Percentiles rank a stretch among this genome's conserved stretches.
Evolutionary conservation across 2,797 vertebrate species (phyloP).

Genomic region (Gymnoscopelus braueri): DNA sequence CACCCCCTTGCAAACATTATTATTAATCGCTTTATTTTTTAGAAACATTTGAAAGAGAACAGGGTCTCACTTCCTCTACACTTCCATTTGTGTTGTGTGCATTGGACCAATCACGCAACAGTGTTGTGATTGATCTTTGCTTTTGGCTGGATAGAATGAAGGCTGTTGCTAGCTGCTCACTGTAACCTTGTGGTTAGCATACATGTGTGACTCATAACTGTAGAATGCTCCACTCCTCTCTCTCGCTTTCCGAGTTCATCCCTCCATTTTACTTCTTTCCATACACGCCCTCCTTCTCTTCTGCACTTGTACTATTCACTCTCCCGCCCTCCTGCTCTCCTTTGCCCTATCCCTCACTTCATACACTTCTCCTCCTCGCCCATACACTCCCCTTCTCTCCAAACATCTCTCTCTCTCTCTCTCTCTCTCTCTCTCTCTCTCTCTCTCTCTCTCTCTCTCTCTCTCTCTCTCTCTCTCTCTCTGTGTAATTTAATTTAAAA

Average conservation of each 20-base stretch:
- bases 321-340: slow-evolving; percentile 34
- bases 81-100: too few relatives aligned
- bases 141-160: slow-evolving; percentile 14
- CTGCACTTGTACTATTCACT: not conserved
- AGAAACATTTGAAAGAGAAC: too few relatives aligned
- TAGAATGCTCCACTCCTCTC: slow-evolving; percentile 66
- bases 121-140: too few relatives aligned
- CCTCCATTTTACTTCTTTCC: too few relatives aligned
- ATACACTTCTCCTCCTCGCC: slow-evolving; percentile 29
- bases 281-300: not conserved
- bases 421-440: slow-evolving; percentile 29
- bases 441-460: slow-evolving; percentile 45
- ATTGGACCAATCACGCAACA: too few relatives aligned
- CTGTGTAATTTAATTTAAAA: not conserved
- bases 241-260: too few relatives aligned
- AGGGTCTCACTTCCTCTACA: too few relatives aligned
- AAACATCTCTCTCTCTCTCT: slow-evolving; percentile 5
- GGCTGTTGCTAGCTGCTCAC: slow-evolving; percentile 38
- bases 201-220: slow-evolving; percentile 69
- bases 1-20: too few relatives aligned
- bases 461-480: slow-evolving; percentile 17
- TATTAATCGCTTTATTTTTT: too few relatives aligned
- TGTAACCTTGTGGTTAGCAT: slow-evolving; percentile 53
- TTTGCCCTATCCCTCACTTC: not conserved
- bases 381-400: slow-evolving; percentile 44